A percentile compares a stretch with the other conserved stretches of the same genome.
These are phyloP conservation scores for Oppia nitens DNA, from an alignment of 1,140 invertebrate genomes.

Conservation along the genomic window DNA sequence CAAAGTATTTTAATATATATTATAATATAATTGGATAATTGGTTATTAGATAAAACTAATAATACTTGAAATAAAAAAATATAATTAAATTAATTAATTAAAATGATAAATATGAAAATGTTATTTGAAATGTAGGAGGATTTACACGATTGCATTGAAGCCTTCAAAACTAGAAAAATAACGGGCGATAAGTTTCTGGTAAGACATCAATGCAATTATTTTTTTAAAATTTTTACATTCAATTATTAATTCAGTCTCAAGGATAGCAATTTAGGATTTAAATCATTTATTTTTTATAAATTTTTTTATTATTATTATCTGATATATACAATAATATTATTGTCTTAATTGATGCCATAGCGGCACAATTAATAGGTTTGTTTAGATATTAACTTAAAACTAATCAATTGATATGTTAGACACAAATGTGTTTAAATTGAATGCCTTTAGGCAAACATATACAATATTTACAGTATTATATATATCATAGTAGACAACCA, in stretches of 20 bases:
- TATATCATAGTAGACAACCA: not conserved
- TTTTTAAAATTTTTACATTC: no score
- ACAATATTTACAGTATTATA: not conserved
- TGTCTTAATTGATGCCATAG: no score
- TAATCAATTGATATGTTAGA: not conserved
- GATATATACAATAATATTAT: no score
- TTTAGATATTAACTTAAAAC: not conserved
- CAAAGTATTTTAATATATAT: not conserved
- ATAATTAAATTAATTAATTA: not conserved
- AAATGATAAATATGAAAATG: no score
- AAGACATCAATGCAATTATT: not conserved
- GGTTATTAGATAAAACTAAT: no score
- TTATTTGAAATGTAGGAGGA: conserved; percentile 14
- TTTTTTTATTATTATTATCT: no score
- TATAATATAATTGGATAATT: no score
- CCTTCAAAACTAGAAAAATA: conserved; percentile 15
- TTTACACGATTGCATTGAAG: conserved; percentile 17
- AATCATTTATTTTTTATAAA: no score
- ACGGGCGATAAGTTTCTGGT: conserved; percentile 15
- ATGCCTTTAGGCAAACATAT: no score
- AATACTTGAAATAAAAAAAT: not conserved
- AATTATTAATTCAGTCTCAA: not conserved
- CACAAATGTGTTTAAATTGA: not conserved
- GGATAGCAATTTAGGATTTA: not conserved
- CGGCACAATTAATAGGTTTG: not conserved